phyloP scores from a whole-genome alignment of 1,140 invertebrate genomes.

The Saccostrea glomerata region DNA sequence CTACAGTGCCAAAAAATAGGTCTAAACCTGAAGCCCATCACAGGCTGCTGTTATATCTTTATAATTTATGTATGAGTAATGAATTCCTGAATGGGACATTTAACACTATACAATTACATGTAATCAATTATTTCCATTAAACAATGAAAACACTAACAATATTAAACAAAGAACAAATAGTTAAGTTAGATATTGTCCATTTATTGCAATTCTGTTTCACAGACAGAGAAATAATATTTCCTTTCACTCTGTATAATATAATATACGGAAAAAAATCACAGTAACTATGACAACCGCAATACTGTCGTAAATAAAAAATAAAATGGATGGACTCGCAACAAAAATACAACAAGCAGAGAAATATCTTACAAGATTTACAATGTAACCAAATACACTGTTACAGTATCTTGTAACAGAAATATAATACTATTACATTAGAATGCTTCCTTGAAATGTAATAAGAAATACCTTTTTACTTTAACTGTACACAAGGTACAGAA shows the following conservation, averaged over 20 bases:
- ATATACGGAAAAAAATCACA: not conserved
- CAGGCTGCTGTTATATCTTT: too few relatives aligned
- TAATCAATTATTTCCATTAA: too few relatives aligned
- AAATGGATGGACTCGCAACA: slow-evolving; percentile 18
- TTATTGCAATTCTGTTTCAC: slow-evolving; percentile 34
- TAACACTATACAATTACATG: too few relatives aligned
- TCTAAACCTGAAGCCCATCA: too few relatives aligned
- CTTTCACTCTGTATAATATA: not conserved
- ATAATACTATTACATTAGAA: too few relatives aligned
- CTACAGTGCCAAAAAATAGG: too few relatives aligned
- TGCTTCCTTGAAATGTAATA: too few relatives aligned
- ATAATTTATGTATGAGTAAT: too few relatives aligned
- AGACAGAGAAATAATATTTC: not conserved
- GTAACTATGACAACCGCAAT: not conserved
- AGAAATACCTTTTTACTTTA: too few relatives aligned
- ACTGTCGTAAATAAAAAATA: slow-evolving; percentile 3
- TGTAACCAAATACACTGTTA: not conserved
- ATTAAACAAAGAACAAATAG: not conserved
- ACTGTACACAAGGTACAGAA: too few relatives aligned
- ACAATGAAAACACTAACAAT: not conserved
- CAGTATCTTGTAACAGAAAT: too few relatives aligned
- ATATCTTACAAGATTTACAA: not conserved
- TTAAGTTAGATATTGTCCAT: not conserved
- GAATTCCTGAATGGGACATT: too few relatives aligned
- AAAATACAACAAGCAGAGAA: not conserved